Conservation (phyloP, 1,140 invertebrate species). For the Brachionus calyciflorus region DNA sequence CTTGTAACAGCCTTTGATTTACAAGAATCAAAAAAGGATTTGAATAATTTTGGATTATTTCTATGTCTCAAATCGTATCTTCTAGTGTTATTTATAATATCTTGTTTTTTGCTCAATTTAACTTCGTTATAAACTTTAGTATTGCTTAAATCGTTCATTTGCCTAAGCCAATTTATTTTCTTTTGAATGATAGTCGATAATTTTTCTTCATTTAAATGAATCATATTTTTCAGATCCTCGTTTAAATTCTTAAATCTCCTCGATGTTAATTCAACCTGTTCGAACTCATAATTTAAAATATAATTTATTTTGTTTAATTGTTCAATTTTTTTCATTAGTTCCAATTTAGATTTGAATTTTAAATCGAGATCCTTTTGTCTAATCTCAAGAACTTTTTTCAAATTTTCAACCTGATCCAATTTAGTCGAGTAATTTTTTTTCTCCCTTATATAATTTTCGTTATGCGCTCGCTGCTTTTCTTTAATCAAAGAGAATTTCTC, state of each 20-base stretch:
- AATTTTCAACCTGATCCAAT: not conserved
- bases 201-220: not conserved
- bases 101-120: not conserved
- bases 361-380: not conserved
- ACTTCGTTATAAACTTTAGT: not conserved
- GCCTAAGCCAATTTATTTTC: not conserved
- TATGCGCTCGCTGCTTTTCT: conserved; percentile 18
- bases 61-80: not conserved
- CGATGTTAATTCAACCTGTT: not conserved
- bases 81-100: not conserved
- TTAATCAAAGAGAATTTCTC: not conserved
- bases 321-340: not conserved
- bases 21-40: conserved; percentile 25
- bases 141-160: not conserved
- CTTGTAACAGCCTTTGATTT: not conserved
- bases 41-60: conserved; percentile 11
- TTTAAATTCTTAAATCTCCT: not conserved
- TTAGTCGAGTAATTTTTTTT: not conserved
- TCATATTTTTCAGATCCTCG: not conserved
- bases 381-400: not conserved
- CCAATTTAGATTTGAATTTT: not conserved
- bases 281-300: conserved; percentile 13
- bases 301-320: conserved; percentile 19
- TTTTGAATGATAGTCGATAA: not conserved
- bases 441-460: conserved; percentile 29